Evolutionary conservation across 1,140 invertebrate genomes (phyloP), one percentile per base, ranked within the genome.

Genomic region (Drosophila sproati): DNA sequence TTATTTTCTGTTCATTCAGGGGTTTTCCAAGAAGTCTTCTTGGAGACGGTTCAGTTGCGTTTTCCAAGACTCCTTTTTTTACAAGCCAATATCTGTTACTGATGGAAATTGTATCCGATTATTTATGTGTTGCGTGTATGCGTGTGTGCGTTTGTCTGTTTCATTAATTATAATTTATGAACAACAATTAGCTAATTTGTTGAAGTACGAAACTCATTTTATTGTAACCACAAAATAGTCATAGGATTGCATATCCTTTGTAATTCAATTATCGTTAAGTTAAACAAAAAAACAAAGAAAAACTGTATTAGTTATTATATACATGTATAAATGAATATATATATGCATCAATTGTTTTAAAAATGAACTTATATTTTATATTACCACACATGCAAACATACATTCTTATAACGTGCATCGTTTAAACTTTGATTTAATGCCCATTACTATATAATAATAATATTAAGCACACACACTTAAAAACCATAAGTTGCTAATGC

Each of bases 221-320:
- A 63, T 56, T 71, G 20, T 55, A 39, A 39, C 41, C 55, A 55
- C 45, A 5, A 8, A 32, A 41, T 63, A 47, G 43, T 55, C 5
- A 55, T 56, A 50, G 41, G 32, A 20, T 47, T 34, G 31, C 5
- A 51, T 39, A 57, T 52, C 45, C 8, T 32, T 31, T 51, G 29
- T 64, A 61, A 45, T 67, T 79, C 54, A 34, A 57, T 47, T 78
- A 82, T 74, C 37, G 5, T 20, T 79, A 82, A 82, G 80, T 61
- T 72, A 4, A 35, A 12, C 0, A 12, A 12, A 12, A 12, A 12
- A 12, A 20, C 20, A 64, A 43, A 34, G 34, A 4, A 34, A 43
- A 43, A 74, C 32, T 76, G 64, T 80, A 71, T 80, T 75, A 45
- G 57, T 59, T 57, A 32, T 47, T 59, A n/a, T 32, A 52, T 35